These are phyloP conservation scores for Trachythela sp. DNA, from an alignment of 64 coral and sea anemone genomes.

Conservation along the genomic window DNA sequence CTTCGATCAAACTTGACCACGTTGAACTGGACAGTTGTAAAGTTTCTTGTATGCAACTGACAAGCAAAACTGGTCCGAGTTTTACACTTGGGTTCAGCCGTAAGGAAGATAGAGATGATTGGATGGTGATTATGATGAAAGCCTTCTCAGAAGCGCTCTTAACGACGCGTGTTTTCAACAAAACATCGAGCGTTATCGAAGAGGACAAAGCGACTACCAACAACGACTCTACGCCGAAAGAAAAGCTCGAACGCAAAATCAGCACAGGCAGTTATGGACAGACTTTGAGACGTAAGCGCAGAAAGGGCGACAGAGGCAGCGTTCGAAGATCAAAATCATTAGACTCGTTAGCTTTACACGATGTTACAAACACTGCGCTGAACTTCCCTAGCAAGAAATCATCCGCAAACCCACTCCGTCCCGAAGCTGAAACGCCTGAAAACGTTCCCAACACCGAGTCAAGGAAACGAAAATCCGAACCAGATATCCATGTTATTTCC, in stretches of 20 bases:
- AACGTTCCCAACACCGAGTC: background rate
- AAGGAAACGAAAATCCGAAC: background rate
- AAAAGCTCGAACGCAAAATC: background rate
- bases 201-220: background rate
- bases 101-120: background rate
- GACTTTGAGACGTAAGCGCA: background rate
- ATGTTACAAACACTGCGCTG: background rate
- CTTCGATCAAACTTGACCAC: background rate
- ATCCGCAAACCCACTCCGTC: background rate
- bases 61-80: background rate
- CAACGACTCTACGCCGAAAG: background rate
- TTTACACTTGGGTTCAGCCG: background rate
- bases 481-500: background rate
- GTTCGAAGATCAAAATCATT: background rate
- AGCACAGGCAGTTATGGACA: background rate
- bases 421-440: background rate
- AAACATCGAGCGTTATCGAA: background rate
- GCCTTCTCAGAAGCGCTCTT: background rate
- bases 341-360: background rate
- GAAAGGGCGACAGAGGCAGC: background rate
- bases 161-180: background rate
- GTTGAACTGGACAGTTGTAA: background rate
- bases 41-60: background rate
- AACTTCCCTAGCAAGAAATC: background rate
- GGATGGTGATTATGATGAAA: conserved; percentile 3